These are phyloP conservation scores for Cistogaster globosa DNA, from an alignment of 2,888 invertebrate genomes.

Conservation along the genomic window DNA sequence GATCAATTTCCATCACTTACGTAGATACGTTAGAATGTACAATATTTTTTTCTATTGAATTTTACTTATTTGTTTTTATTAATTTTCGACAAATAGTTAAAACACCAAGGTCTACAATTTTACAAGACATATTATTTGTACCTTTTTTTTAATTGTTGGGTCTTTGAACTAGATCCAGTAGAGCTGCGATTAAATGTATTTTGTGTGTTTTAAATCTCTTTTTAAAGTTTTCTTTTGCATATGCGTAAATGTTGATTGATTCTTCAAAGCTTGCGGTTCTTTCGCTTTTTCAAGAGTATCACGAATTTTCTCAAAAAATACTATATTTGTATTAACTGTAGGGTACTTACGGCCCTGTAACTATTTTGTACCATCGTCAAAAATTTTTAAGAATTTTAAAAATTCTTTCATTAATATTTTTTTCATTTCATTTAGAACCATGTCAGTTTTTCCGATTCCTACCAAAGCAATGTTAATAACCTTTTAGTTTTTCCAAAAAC, in stretches of 20 bases:
- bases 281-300: background rate
- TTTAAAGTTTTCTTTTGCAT: background rate
- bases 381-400: conserved; percentile 7
- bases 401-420: background rate
- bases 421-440: conserved; percentile 10
- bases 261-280: background rate
- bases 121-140: too few relatives aligned
- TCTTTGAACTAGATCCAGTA: conserved; percentile 26
- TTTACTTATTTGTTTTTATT: too few relatives aligned
- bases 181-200: conserved; percentile 21
- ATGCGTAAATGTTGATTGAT: conserved; percentile 3
- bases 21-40: too few relatives aligned
- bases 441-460: conserved; percentile 13
- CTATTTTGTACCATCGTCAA: conserved; percentile 22
- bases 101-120: too few relatives aligned
- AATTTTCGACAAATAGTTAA: too few relatives aligned
- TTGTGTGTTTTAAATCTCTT: conserved; percentile 10
- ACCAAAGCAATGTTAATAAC: conserved; percentile 28
- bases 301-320: conserved; percentile 11
- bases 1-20: too few relatives aligned
- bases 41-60: too few relatives aligned
- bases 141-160: too few relatives aligned
- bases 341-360: conserved; percentile 25
- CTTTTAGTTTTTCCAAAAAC: conserved; percentile 20
- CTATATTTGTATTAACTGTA: conserved; percentile 14